Evolutionary conservation across 92 coral and sea anemone genomes (phyloP), one percentile per base, ranked within the genome.

Genomic region (Muricea muricata): DNA sequence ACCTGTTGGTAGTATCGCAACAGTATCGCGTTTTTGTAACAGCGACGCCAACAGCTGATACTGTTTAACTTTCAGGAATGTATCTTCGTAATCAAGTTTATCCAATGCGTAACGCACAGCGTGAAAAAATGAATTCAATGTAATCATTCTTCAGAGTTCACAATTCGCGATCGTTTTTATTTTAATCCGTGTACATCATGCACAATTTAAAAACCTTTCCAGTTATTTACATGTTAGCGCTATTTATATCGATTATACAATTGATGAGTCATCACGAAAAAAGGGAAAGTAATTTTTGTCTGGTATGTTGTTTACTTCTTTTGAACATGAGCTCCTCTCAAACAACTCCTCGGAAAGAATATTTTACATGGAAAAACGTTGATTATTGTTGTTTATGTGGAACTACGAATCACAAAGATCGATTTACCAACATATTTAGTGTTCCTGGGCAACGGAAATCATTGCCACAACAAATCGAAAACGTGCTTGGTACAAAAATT

Each of bases 1-100:
- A 25, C 88, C 91, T 1, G 88, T 82, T 46, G 91, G 91, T 30
- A 88, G 87, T 65, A 88, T 57, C 21, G 87, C 91, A 52, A 83
- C 84, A 2, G 86, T 72, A 47, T 89, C 86, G 46, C 82, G 72
- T 60, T 84, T 79, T 35, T 41, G 46, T 28, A 67, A 60, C 61
- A 89, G 24, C 18, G 88, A 31, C 32, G 78, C 92, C 82, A 84
- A 37, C 54, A 85, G 71, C 37, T 89, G 70, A 3, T 77, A 68
- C 72, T 84, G 92, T 45, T 84, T 84, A 23, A 85, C 88, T 70
- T 84, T 78, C 11, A 89, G 78, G 65, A 83, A 88, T 18, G 83
- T 18, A 41, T 83, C 48, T 41, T 75, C 83, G 66, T 87, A 75
- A 6, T 70, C 61, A 11, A 82, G 65, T 33, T 29, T 72, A 78